A percentile compares a stretch with the other conserved stretches of the same genome.
These are phyloP conservation scores for Bombus haemorrhoidalis DNA, from an alignment of 1,140 invertebrate genomes.

Conservation along the genomic window DNA sequence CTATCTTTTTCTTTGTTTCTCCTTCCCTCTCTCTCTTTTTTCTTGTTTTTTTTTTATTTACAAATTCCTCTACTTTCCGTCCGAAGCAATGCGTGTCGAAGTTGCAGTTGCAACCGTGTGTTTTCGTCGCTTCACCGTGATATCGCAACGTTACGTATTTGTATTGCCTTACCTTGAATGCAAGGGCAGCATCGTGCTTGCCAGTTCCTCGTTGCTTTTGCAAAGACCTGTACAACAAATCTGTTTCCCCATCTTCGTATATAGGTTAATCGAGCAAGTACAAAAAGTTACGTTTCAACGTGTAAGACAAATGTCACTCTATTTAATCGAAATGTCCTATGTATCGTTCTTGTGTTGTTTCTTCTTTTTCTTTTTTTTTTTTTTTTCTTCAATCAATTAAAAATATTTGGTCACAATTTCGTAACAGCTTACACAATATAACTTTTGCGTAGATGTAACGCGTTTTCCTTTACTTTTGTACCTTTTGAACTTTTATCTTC, in stretches of 20 bases:
- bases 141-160: background rate
- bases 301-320: background rate
- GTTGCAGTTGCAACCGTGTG: background rate
- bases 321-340: too few species aligned
- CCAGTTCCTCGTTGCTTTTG: too few species aligned
- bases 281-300: background rate
- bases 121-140: background rate
- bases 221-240: background rate
- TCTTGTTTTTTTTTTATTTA: too few species aligned
- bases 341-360: too few species aligned
- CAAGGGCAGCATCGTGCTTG: background rate
- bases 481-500: too few species aligned
- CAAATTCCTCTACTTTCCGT: background rate
- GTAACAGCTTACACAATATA: too few species aligned
- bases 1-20: background rate
- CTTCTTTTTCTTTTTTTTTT: too few species aligned
- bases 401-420: too few species aligned
- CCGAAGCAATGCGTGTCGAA: background rate
- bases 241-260: background rate
- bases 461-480: too few species aligned
- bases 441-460: too few species aligned
- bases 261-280: background rate
- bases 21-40: too few species aligned
- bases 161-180: background rate
- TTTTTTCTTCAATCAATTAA: too few species aligned